Base-by-base conservation (phyloP, 2,888 invertebrate species). In the Lamellibrachia satsuma region DNA sequence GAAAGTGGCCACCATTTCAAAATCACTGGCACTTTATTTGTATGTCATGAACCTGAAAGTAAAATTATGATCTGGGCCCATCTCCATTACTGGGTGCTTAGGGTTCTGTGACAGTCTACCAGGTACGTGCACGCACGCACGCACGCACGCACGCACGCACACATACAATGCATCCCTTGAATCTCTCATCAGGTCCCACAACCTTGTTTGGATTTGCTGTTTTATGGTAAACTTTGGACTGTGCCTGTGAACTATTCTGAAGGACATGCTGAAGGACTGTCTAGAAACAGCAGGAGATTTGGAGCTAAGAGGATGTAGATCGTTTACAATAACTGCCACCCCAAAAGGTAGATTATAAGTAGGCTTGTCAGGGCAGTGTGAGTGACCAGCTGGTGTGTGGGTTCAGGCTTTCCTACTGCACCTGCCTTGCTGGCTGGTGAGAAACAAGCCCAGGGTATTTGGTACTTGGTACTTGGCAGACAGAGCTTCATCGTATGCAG, bases 71-170 rank as follows among this genome's bases (percentile, higher is more conserved):
- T 39, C 39, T 39, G 39, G 39, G 39, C 1, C 39, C 39, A 39
- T 39, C 39, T 39, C 39, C 39, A 39, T 39, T 39, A 39, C 39
- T 39, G 39, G 39, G 39, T 39, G 39, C 39, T 39, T 39, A 39
- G 39, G 39, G 39, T 39, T 39, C 39, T 39, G 39, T 39, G 39
- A 39, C 39, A 39, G 39, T 22, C 90, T 90, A 15, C 15, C 90
- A 90, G 15, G n/a, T 90, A 90, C 90, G 1, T 1, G n/a, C 90
- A 90, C 90, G n/a, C n/a, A 90, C 1, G n/a, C n/a, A 90, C 90
- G n/a, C 90, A 90, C 90, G n/a, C 90, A 90, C 90, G n/a, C n/a
- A 90, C 90, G n/a, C 90, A 90, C 90, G n/a, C 90, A 90, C 6
- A 75, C 75, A 75, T 6, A 3, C 15, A 22, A n/a, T 75, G 3